Base-by-base conservation (phyloP, 1,140 invertebrate species). In the Drosophila ogumai region DNA sequence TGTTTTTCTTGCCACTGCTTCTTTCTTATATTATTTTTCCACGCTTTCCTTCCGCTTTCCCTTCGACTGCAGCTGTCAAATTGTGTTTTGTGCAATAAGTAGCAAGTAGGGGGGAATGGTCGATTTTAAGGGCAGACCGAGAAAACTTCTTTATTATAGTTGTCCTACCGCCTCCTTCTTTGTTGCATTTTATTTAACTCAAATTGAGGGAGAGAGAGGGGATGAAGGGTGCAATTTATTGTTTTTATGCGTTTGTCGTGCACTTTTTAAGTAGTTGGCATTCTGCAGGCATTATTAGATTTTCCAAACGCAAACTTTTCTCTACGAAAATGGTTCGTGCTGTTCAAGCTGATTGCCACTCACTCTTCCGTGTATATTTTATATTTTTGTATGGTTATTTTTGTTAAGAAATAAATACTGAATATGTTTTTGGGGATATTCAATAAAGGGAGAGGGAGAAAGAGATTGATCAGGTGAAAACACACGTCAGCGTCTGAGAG, bases 161-260 rank as follows among this genome's bases (percentile, higher is more conserved):
- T 49, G 38, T 75, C 44, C 31, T 13, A 28, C 25, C 47, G 25
- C 25, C 47, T 12, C 25, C 25, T 36, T 50, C 19, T 43, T 49
- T 50, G 49, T 65, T 44, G 67, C 69, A 73, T 73, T 73, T 73
- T 72, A 59, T 75, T 81, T 79, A 86, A 81, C 82, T 86, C 82
- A 79, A 86, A 86, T 79, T 86, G 82, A 75, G 85, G 64, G 81
- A 61, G 85, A 67, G 81, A 58, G 73, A 46, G 52, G 22, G 13
- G 6, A 1, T 13, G 6, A 2, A 13, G 22, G 22, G 81, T 90
- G 74, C 77, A 88, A 88, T 90, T 90, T 88, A 88, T 88, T 88
- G 85, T 90, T 90, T 88, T 90, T 88, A 87, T 87, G 85, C 85
- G 86, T 84, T 88, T 88, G 81, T 88, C 81, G 85, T 90, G 80